phyloP scores from a whole-genome alignment of 2,797 vertebrate genomes.

The Tarsius wallacei region DNA sequence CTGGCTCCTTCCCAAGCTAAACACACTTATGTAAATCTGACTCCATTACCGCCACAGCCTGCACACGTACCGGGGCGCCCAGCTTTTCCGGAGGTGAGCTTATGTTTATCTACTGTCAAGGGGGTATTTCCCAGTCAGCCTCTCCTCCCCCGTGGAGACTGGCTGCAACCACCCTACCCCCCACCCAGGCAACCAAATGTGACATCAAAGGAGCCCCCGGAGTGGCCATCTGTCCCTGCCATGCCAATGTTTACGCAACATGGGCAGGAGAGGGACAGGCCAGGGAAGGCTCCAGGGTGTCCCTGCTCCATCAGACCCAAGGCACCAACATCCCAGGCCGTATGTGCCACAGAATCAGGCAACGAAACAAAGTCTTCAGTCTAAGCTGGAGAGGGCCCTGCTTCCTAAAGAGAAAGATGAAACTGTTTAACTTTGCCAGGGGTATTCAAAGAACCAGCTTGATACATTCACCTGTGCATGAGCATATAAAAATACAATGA shows the following conservation, averaged over 20 bases:
- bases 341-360: neutral
- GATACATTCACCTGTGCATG: neutral
- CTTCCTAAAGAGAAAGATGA: neutral
- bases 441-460: neutral
- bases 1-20: slow-evolving; percentile 69
- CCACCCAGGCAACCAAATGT: slow-evolving; percentile 77
- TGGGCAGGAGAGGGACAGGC: slow-evolving; percentile 58
- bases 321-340: neutral
- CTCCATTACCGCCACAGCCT: neutral
- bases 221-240: slow-evolving; percentile 83
- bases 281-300: neutral
- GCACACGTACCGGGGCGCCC: neutral
- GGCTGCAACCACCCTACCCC: slow-evolving; percentile 62
- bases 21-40: slow-evolving; percentile 42
- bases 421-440: neutral
- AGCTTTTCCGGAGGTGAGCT: neutral
- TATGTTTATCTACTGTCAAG: slow-evolving; percentile 71
- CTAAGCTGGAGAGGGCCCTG: no score
- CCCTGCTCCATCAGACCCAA: neutral
- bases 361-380: neutral
- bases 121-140: slow-evolving; percentile 73
- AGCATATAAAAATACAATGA: neutral
- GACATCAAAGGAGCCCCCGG: slow-evolving; percentile 71
- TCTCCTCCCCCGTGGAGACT: slow-evolving; percentile 7
- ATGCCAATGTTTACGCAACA: slow-evolving; percentile 57